phyloP scores from a whole-genome alignment of 2,113 vertebrate genomes.

The Poeciliopsis occidentalis region DNA sequence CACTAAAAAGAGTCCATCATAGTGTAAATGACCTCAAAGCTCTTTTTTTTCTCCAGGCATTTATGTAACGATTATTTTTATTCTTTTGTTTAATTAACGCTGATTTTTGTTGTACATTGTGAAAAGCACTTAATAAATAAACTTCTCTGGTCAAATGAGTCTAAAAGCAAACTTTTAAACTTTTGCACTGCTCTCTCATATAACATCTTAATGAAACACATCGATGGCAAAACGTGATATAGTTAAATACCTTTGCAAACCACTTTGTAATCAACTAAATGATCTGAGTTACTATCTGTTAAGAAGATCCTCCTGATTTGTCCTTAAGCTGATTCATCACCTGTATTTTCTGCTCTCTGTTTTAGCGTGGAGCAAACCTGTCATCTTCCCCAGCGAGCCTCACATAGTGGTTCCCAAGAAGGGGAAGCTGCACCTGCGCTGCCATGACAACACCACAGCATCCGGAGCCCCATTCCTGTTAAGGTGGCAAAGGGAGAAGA shows the following conservation, averaged over 20 bases:
- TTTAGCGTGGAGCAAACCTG: constrained; percentile 70
- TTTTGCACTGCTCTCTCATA: too few relatives aligned
- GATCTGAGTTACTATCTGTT: too few relatives aligned
- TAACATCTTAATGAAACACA: too few relatives aligned
- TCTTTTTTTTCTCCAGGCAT: too few relatives aligned
- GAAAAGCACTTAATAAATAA: not conserved
- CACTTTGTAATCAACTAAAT: too few relatives aligned
- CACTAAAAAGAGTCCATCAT: too few relatives aligned
- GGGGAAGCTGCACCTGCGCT: constrained; percentile 72
- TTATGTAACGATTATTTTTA: too few relatives aligned
- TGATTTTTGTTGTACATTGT: too few relatives aligned
- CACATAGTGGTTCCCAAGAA: constrained; percentile 73
- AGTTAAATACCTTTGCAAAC: too few relatives aligned
- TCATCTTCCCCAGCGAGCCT: constrained; percentile 73
- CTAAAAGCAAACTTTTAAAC: not conserved
- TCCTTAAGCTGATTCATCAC: not conserved
- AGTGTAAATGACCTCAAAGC: too few relatives aligned
- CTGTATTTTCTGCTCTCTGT: constrained; percentile 28
- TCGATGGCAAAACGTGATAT: too few relatives aligned
- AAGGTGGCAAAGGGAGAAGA: constrained; percentile 74
- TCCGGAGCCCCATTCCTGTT: constrained; percentile 32
- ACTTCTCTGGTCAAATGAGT: not conserved
- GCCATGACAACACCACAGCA: constrained; percentile 62
- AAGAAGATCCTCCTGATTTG: not conserved
- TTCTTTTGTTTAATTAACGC: too few relatives aligned